Evolutionary conservation across 1,140 invertebrate species (phyloP), one percentile per base, ranked within the genome.

Genomic region (Nasonia vitripennis): DNA sequence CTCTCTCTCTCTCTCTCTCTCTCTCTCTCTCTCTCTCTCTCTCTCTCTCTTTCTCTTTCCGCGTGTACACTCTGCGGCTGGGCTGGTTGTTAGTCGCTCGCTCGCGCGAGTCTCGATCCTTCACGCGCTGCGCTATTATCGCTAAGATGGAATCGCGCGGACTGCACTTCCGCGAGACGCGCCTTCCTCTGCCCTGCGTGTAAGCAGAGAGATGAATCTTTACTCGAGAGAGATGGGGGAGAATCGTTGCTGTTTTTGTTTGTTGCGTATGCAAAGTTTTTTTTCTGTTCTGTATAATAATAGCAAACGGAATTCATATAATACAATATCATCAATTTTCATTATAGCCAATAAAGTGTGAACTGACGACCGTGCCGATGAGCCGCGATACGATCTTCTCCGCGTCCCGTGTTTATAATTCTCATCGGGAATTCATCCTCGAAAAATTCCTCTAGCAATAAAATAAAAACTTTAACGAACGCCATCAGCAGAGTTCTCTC

Each of bases 51-150:
- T 17, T 74, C 70, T 48, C 45, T 10, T 10, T 48, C 48, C 48
- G 20, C 55, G 55, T 7, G n/a, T 5, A 14, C 6, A n/a, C 14
- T 55, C 51, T 0, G 7, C 41, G 41, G 7, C 20, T 17, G 0
- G 75, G 75, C 34, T 14, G 75, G 75, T 78, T 55, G 75, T 78
- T 78, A 78, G 75, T 11, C 7, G 20, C 5, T 10, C 20, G 23
- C 27, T 41, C 75, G 79, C 27, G 17, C 31, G 68, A n/a, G 17
- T 23, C 67, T 81, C 79, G 79, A 81, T 81, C 67, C 55, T 70
- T 55, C 51, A 55, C 12, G 20, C 12, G n/a, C 37, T 62, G 55
- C 20, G 55, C 55, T 62, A 62, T 62, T 62, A 62, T 62, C 55
- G 20, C 17, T n/a, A n/a, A 20, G 6, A n/a, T 17, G 55, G 7